These are phyloP conservation scores for Potamilus streckersoni DNA, from an alignment of 1,140 invertebrate genomes.

Conservation along the genomic window DNA sequence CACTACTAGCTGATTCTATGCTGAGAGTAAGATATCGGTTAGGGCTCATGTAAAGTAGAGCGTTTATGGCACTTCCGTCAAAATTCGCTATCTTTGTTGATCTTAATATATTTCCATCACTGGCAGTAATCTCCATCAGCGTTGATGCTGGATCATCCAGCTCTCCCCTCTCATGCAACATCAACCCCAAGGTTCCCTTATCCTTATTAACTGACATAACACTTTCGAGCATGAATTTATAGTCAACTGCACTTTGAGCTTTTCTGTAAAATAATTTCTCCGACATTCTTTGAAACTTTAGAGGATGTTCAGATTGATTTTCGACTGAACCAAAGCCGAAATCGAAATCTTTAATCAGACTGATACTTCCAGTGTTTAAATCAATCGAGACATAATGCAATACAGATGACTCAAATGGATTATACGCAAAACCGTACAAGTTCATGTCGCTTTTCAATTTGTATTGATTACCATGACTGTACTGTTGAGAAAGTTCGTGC, in stretches of 20 bases:
- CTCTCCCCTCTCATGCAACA: conserved; percentile 6
- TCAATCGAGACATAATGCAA: conserved; percentile 26
- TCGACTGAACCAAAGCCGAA: conserved; percentile 21
- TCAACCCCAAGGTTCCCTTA: conserved; percentile 11
- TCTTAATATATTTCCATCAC: conserved; percentile 18
- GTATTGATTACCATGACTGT: no score
- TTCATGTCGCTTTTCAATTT: background rate
- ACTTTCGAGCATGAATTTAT: conserved; percentile 20
- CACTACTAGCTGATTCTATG: no score
- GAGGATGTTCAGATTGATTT: no score
- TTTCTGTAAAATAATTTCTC: no score
- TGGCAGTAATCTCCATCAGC: conserved; percentile 9
- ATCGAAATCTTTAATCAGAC: conserved; percentile 6
- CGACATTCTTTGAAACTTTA: no score
- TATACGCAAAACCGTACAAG: conserved; percentile 30
- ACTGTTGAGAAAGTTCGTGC: no score
- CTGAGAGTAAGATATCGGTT: no score
- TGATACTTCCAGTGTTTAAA: conserved; percentile 12
- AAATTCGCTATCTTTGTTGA: conserved; percentile 11
- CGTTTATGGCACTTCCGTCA: conserved; percentile 19
- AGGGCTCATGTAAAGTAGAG: background rate
- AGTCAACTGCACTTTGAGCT: no score
- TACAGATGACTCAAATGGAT: conserved; percentile 18
- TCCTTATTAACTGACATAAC: conserved; percentile 18
- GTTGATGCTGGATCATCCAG: conserved; percentile 7